Conservation (phyloP, 2,113 vertebrate genomes). For the Dryoscopus gambensis region DNA sequence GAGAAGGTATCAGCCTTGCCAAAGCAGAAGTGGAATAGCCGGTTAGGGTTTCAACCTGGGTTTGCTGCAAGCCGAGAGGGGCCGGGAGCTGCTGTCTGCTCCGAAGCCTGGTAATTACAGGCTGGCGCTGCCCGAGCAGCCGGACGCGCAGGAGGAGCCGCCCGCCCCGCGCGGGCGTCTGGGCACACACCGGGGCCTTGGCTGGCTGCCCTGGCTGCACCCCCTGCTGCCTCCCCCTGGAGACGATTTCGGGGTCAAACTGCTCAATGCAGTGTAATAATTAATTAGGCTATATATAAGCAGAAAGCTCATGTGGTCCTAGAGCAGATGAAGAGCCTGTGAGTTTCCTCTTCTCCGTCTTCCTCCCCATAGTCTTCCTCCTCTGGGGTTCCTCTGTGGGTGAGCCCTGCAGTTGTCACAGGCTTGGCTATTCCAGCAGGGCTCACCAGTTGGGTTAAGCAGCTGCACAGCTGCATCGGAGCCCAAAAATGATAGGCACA, state of each 20-base stretch:
- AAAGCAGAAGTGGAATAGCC: conserved; percentile 17
- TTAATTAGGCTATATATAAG: conserved; percentile 56
- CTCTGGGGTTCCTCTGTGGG: fast-evolving
- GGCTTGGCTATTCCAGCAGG: background rate
- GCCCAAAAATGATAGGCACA: background rate
- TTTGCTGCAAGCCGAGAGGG: background rate
- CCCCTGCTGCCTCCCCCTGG: background rate
- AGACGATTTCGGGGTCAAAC: background rate
- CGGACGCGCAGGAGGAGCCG: background rate
- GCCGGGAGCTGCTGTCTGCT: background rate
- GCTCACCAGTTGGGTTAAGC: background rate
- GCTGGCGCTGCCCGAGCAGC: background rate
- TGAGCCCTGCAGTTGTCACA: background rate
- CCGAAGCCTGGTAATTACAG: background rate
- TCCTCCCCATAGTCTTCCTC: background rate
- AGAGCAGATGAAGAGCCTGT: background rate
- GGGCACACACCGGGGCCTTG: background rate
- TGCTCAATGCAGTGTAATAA: conserved; percentile 30
- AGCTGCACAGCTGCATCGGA: background rate
- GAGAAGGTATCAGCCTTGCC: background rate
- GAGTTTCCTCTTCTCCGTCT: background rate
- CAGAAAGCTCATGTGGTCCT: background rate
- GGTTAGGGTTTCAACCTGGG: background rate
- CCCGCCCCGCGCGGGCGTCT: background rate
- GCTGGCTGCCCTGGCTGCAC: background rate